Percentiles rank a stretch among this genome's conserved stretches.
phyloP scores from a whole-genome alignment of 2,888 invertebrate species.

The Drosophila prostipennis region DNA sequence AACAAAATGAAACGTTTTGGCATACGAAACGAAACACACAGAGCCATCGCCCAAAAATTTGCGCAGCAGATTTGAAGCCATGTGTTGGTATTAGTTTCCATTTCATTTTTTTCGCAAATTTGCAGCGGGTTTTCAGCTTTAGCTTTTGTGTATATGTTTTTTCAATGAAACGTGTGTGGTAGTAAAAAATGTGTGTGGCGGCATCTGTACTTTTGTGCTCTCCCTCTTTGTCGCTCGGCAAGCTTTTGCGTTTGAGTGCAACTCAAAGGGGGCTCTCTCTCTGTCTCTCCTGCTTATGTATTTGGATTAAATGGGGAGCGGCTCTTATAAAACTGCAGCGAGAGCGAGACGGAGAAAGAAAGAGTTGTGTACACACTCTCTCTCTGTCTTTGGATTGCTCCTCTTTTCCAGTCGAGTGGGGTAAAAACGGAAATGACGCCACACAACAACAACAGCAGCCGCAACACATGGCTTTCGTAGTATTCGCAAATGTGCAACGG shows the following conservation, averaged over 20 bases:
- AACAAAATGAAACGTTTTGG: conserved; percentile 54
- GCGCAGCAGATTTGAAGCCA: conserved; percentile 76
- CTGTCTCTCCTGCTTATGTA: conserved; percentile 34
- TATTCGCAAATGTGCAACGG: conserved; percentile 58
- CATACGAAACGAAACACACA: conserved; percentile 36
- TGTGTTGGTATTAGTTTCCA: conserved; percentile 36
- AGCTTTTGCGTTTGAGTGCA: conserved; percentile 79
- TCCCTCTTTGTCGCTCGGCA: conserved; percentile 60
- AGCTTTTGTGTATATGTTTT: conserved; percentile 51
- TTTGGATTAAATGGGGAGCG: conserved; percentile 37
- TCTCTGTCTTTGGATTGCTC: conserved; percentile 12
- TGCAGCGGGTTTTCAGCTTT: conserved; percentile 54
- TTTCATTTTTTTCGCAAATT: conserved; percentile 46
- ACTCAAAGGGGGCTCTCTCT: conserved; percentile 40
- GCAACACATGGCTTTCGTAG: conserved; percentile 24
- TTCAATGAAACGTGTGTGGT: conserved; percentile 75
- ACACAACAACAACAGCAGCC: conserved; percentile 41
- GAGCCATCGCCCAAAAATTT: conserved; percentile 78
- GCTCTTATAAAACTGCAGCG: conserved; percentile 47
- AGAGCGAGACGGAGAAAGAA: conserved; percentile 5
- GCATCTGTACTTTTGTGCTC: conserved; percentile 73
- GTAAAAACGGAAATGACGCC: conserved; percentile 77
- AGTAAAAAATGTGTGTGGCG: conserved; percentile 68
- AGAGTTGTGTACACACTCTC: conserved; percentile 29
- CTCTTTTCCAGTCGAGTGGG: conserved; percentile 54